phyloP scores from a whole-genome alignment of 2,888 invertebrate species.

The Eretmocerus hayati region DNA sequence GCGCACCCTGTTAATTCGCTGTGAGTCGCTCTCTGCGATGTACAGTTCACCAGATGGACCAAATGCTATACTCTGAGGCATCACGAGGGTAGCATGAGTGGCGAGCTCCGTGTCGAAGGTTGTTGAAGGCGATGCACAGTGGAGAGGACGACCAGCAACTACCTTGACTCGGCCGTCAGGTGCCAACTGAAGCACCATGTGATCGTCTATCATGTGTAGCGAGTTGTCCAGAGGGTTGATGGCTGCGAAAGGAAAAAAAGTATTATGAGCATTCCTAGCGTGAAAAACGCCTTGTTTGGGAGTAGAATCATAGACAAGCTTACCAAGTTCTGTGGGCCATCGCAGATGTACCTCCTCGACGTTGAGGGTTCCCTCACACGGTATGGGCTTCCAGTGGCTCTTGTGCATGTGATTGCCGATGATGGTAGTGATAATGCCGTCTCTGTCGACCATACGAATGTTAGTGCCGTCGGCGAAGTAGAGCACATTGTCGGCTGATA shows the following conservation, averaged over 20 bases:
- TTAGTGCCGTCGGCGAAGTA: constrained; percentile 96
- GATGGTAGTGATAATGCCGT: constrained; percentile 86
- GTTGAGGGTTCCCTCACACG: constrained; percentile 83
- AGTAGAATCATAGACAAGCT: background rate
- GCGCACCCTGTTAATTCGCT: constrained; percentile 84
- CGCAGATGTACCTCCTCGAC: constrained; percentile 89
- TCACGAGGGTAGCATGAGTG: constrained; percentile 82
- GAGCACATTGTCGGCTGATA: constrained; percentile 82
- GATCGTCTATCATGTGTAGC: constrained; percentile 92
- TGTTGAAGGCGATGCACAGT: constrained; percentile 78
- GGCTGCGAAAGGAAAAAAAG: constrained; percentile 44
- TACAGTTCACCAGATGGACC: constrained; percentile 87
- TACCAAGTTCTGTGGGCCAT: constrained; percentile 85
- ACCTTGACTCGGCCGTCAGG: constrained; percentile 86
- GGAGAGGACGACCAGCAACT: constrained; percentile 86
- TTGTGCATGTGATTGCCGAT: constrained; percentile 91
- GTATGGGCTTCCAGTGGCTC: constrained; percentile 88
- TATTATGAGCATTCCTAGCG: background rate
- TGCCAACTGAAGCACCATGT: constrained; percentile 88
- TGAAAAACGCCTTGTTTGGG: no score
- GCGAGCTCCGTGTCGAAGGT: constrained; percentile 81
- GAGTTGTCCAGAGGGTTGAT: constrained; percentile 93
- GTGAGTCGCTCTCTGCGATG: constrained; percentile 93
- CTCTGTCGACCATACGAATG: constrained; percentile 85
- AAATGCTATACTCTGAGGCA: constrained; percentile 92